A percentile compares a stretch with the other conserved stretches of the same genome.
phyloP scores from a whole-genome alignment of 92 coral and sea anemone species.

The Palythoa grandis region DNA sequence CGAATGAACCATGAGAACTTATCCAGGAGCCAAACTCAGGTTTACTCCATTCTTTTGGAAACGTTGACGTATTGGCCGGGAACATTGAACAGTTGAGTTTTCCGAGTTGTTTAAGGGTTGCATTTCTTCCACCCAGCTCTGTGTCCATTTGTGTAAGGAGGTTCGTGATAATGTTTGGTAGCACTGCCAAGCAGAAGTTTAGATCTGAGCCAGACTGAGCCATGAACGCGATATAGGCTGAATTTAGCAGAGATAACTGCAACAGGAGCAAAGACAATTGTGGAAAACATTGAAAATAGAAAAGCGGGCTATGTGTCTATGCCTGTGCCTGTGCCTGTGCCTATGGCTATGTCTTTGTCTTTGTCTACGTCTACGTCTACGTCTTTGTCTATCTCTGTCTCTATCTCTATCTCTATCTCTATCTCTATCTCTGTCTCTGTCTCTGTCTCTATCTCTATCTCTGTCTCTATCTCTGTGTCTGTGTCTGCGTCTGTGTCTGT shows the following conservation, averaged over 20 bases:
- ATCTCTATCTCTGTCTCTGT: too few species aligned
- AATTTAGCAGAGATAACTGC: constrained; percentile 79
- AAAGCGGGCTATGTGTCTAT: background rate
- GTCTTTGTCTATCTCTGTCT: too few species aligned
- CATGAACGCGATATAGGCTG: constrained; percentile 78
- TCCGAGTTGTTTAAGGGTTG: constrained; percentile 57
- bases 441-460: too few species aligned
- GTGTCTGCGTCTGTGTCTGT: too few species aligned
- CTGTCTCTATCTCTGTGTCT: too few species aligned
- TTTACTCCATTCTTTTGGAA: constrained; percentile 18
- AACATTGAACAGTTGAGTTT: constrained; percentile 28
- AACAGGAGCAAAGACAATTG: background rate
- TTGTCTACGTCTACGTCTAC: too few species aligned
- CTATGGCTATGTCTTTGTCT: background rate
- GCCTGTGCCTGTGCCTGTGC: background rate
- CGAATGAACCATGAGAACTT: constrained; percentile 14
- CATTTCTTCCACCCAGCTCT: constrained; percentile 4
- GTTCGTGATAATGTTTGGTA: constrained; percentile 51
- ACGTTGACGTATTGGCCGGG: background rate
- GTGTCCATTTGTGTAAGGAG: constrained; percentile 43
- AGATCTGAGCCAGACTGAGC: constrained; percentile 55
- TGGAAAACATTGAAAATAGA: background rate
- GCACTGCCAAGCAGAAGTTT: constrained; percentile 53
- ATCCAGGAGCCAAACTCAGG: constrained; percentile 90
- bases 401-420: too few species aligned